These are phyloP conservation scores for Grallaria varia DNA, from an alignment of 2,113 vertebrate genomes.

Conservation along the genomic window DNA sequence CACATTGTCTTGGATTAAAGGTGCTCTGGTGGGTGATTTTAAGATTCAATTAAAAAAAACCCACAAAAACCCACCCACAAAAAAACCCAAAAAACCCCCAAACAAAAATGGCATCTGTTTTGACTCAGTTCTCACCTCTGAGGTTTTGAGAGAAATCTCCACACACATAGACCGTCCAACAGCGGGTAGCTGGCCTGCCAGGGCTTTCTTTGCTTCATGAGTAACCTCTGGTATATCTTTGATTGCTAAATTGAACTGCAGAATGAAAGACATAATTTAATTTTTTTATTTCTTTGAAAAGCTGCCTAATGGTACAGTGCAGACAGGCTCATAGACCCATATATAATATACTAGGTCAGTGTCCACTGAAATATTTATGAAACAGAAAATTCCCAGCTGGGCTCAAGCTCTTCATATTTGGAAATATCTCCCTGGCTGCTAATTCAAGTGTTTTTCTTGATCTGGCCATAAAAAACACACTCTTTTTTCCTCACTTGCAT, in stretches of 20 bases:
- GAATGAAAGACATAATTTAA: constrained; percentile 2
- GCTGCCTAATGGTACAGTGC: neutral
- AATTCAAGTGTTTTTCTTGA: neutral
- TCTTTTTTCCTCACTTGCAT: neutral
- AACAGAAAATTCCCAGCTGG: neutral
- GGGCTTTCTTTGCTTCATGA: constrained; percentile 97
- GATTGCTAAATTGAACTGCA: constrained; percentile 96
- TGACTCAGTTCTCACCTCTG: constrained; percentile 82
- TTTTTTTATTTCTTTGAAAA: neutral
- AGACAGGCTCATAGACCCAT: neutral
- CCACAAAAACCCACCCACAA: too few species aligned
- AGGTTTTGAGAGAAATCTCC: constrained; percentile 98
- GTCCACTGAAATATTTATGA: constrained; percentile 7
- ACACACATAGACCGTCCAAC: constrained; percentile 98
- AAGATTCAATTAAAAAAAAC: neutral
- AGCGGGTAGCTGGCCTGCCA: constrained; percentile 92
- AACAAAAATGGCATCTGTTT: neutral
- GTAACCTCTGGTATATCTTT: constrained; percentile 99
- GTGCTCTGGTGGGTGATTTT: neutral
- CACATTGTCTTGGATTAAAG: neutral
- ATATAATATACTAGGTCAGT: neutral
- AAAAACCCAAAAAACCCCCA: neutral
- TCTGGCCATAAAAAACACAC: neutral
- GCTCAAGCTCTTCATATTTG: neutral
- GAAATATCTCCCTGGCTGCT: neutral